Conservation (phyloP, 1,140 invertebrate species). For the Chlorops oryzae region DNA sequence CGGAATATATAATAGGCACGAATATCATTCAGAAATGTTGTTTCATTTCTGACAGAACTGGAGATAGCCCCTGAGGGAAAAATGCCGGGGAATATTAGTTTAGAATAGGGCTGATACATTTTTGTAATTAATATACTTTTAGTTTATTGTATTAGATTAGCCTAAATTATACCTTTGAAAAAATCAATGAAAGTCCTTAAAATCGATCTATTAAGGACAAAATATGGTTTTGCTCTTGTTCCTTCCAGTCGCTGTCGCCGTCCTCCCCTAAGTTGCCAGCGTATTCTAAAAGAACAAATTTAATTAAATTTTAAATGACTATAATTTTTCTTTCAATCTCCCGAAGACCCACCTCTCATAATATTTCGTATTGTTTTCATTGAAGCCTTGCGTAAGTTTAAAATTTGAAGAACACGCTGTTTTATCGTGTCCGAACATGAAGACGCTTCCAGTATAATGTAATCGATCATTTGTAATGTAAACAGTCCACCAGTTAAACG, state of each 20-base stretch:
- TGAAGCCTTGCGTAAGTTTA: slow-evolving; percentile 83
- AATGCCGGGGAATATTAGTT: neutral
- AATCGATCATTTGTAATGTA: slow-evolving; percentile 91
- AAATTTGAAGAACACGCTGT: slow-evolving; percentile 80
- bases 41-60: no score
- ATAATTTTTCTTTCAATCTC: no score
- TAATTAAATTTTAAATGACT: neutral
- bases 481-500: slow-evolving; percentile 89
- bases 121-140: neutral
- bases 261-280: slow-evolving; percentile 90
- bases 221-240: slow-evolving; percentile 86
- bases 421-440: slow-evolving; percentile 73
- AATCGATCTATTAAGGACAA: slow-evolving; percentile 91
- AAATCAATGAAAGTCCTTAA: slow-evolving; percentile 53
- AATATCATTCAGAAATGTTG: no score
- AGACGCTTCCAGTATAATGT: slow-evolving; percentile 90
- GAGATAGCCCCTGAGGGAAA: no score
- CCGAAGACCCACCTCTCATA: slow-evolving; percentile 67
- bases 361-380: slow-evolving; percentile 91
- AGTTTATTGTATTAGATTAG: neutral
- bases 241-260: slow-evolving; percentile 68
- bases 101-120: neutral
- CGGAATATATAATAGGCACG: no score
- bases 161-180: no score
- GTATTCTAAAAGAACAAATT: slow-evolving; percentile 66